phyloP scores from a whole-genome alignment of 2,113 vertebrate species.

The Coptodon bakossiorum region DNA sequence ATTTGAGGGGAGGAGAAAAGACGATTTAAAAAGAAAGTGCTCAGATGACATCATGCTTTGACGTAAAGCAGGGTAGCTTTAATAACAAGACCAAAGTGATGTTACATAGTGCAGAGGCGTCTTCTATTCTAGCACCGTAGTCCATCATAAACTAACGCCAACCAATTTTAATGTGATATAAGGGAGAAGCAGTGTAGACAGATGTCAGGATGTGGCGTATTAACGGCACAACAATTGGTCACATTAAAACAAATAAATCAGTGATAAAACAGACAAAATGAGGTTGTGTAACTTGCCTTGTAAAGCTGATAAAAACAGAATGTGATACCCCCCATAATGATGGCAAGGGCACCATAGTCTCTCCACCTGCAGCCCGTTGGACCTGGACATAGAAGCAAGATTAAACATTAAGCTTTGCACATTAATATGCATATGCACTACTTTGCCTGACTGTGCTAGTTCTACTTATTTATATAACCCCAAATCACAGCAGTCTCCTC shows the following conservation, averaged over 20 bases:
- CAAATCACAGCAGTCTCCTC: not conserved
- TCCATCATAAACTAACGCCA: slow-evolving; percentile 33
- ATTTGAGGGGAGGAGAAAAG: slow-evolving; percentile 1
- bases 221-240: not conserved
- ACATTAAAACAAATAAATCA: slow-evolving; percentile 13
- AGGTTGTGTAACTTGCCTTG: slow-evolving; percentile 71
- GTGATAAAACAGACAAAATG: not conserved
- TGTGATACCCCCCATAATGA: slow-evolving; percentile 90
- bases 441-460: not conserved
- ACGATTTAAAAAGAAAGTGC: slow-evolving; percentile 32
- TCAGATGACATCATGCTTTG: slow-evolving; percentile 64
- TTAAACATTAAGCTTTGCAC: not conserved
- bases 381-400: slow-evolving; percentile 54
- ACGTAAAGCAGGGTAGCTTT: slow-evolving; percentile 48
- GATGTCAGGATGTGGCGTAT: not conserved
- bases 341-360: slow-evolving; percentile 88
- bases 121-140: slow-evolving; percentile 22
- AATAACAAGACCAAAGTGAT: slow-evolving; percentile 56
- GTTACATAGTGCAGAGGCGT: slow-evolving; percentile 43
- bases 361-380: slow-evolving; percentile 85
- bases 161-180: slow-evolving; percentile 40
- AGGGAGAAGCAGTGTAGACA: slow-evolving; percentile 17
- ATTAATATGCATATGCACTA: not conserved
- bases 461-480: not conserved
- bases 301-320: slow-evolving; percentile 96